A percentile compares a stretch with the other conserved stretches of the same genome.
Evolutionary conservation across 2,113 vertebrate species (phyloP).

Genomic region (Phodopus roborovskii): DNA sequence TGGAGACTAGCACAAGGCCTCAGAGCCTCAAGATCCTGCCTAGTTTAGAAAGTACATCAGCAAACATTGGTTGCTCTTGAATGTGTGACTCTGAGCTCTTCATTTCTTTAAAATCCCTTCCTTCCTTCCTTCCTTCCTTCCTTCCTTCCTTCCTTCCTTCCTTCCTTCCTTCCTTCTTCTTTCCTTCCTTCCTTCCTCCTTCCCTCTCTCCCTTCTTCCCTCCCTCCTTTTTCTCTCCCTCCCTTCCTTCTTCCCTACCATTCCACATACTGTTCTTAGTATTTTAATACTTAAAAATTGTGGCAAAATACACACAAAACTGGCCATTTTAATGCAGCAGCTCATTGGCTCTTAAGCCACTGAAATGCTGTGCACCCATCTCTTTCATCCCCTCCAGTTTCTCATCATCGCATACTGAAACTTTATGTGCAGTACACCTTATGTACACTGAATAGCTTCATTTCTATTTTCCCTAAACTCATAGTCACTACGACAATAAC

Average conservation of each 20-base stretch:
- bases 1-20: neutral
- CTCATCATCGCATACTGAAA: neutral
- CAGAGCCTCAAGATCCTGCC: neutral
- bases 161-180: too few relatives aligned
- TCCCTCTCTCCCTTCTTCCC: neutral
- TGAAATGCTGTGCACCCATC: neutral
- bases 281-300: neutral
- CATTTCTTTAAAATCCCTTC: neutral
- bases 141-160: too few relatives aligned
- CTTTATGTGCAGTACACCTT: neutral
- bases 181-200: neutral
- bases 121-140: too few relatives aligned
- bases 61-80: neutral
- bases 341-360: neutral
- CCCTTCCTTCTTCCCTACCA: neutral
- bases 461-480: neutral
- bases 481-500: neutral
- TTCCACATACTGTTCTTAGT: neutral
- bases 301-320: neutral
- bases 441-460: neutral
- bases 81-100: neutral
- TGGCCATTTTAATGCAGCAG: neutral
- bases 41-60: conserved; percentile 22
- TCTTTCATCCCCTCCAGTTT: neutral
- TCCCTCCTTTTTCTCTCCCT: too few relatives aligned